Conservation (phyloP, 2,888 invertebrate genomes). For the Actias luna region DNA sequence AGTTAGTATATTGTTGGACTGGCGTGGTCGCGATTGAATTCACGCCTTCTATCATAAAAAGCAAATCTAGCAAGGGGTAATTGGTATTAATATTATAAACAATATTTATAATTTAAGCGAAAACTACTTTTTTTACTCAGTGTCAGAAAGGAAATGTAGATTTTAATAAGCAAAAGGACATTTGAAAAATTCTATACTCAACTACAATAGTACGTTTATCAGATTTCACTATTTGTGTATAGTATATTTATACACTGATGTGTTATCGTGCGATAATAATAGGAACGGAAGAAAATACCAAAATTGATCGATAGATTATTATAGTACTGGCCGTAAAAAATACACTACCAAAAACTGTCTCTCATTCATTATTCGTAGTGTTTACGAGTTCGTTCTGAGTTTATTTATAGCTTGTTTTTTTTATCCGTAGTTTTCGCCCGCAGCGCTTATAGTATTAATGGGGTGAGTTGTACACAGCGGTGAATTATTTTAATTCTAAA, state of each 20-base stretch:
- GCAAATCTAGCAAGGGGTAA: too few relatives aligned
- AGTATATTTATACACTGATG: too few relatives aligned
- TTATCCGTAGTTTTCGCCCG: slow-evolving; percentile 22
- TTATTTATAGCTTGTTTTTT: slow-evolving; percentile 29
- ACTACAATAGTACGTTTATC: too few relatives aligned
- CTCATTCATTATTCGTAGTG: slow-evolving; percentile 36
- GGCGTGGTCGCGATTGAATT: too few relatives aligned
- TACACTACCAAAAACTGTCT: slow-evolving; percentile 19
- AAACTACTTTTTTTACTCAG: too few relatives aligned
- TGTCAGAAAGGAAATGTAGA: too few relatives aligned
- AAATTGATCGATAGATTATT: slow-evolving; percentile 15
- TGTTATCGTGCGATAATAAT: not conserved
- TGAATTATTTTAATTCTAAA: slow-evolving; percentile 5
- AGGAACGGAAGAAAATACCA: not conserved
- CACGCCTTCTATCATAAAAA: too few relatives aligned
- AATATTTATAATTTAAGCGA: too few relatives aligned
- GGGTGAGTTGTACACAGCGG: not conserved
- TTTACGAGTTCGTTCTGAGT: slow-evolving; percentile 26
- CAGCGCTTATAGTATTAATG: slow-evolving; percentile 7
- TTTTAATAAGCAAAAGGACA: too few relatives aligned
- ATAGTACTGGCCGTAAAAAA: slow-evolving; percentile 19
- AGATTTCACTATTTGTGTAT: not conserved
- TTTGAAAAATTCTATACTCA: too few relatives aligned
- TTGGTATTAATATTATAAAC: too few relatives aligned
- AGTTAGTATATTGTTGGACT: too few relatives aligned